These are phyloP conservation scores for Okamejei kenojei DNA, from an alignment of 2,797 vertebrate species.

Conservation along the genomic window DNA sequence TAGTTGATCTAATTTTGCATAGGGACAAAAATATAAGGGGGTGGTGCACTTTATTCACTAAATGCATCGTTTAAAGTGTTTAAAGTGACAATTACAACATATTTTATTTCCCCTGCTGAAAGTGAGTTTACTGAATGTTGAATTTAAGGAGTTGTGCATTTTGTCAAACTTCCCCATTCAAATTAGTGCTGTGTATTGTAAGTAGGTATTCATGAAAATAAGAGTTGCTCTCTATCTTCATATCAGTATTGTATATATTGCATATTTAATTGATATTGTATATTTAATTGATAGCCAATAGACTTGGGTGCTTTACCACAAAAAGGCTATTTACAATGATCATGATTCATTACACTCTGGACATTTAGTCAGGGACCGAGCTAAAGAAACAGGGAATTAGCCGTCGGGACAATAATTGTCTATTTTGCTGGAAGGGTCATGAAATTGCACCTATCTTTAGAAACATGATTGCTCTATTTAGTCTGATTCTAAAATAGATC, in stretches of 20 bases:
- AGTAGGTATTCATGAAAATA: conserved; percentile 50
- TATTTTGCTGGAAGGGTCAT: conserved; percentile 52
- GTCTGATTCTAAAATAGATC: conserved; percentile 55
- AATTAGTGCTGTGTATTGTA: conserved; percentile 3
- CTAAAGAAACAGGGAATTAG: conserved; percentile 64
- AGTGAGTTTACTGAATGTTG: background rate
- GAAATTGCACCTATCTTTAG: conserved; percentile 72
- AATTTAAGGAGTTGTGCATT: background rate
- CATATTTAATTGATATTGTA: conserved; percentile 46
- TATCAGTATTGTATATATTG: too few species aligned
- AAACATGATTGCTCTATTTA: conserved; percentile 62
- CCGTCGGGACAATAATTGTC: conserved; percentile 70
- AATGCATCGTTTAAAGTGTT: background rate
- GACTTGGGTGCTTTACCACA: conserved; percentile 42
- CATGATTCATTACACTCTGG: conserved; percentile 38
- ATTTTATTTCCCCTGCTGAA: background rate
- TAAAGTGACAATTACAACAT: background rate
- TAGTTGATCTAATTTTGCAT: background rate
- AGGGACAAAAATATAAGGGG: background rate
- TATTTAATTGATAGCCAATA: conserved; percentile 48
- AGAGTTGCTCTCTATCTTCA: conserved; percentile 48
- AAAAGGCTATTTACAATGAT: conserved; percentile 33
- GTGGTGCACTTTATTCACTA: too few species aligned
- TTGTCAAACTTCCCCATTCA: background rate
- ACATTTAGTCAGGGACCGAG: conserved; percentile 47